Evolutionary conservation across 2,888 invertebrate species (phyloP).

Genomic region (Andrena minutula): DNA sequence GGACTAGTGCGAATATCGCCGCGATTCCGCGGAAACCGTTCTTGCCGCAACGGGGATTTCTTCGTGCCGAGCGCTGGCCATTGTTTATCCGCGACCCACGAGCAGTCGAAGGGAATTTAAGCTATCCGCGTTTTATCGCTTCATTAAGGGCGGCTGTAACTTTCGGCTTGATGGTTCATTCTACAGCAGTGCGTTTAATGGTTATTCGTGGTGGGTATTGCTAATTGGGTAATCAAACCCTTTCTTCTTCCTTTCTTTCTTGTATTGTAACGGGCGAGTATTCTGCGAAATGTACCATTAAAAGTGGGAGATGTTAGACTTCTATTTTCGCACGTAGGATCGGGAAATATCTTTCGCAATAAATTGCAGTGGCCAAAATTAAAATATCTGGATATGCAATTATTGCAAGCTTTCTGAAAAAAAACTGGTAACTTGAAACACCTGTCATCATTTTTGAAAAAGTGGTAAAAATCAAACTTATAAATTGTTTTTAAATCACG

Average conservation of each 20-base stretch:
- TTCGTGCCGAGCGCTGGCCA: not conserved
- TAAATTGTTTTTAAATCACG: no score
- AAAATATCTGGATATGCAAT: no score
- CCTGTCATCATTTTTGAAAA: no score
- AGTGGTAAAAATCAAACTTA: no score
- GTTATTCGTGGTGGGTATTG: no score
- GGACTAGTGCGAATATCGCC: conserved; percentile 47
- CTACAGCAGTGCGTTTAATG: not conserved
- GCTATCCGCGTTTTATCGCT: conserved; percentile 13
- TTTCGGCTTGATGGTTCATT: not conserved
- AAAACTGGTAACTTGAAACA: no score
- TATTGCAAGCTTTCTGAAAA: no score
- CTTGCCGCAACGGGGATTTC: conserved; percentile 18
- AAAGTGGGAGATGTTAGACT: no score
- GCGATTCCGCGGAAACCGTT: conserved; percentile 47
- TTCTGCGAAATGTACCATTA: no score
- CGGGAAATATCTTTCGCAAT: no score
- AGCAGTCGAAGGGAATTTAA: not conserved
- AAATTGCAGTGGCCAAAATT: no score
- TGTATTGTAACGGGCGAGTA: not conserved
- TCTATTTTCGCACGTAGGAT: no score
- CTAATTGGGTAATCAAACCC: not conserved
- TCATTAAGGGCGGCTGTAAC: conserved; percentile 7
- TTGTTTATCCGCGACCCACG: not conserved
- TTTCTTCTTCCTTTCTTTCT: not conserved